A percentile compares a stretch with the other conserved stretches of the same genome.
These are phyloP conservation scores for Berghia stephanieae DNA, from an alignment of 1,140 invertebrate genomes.

Conservation along the genomic window DNA sequence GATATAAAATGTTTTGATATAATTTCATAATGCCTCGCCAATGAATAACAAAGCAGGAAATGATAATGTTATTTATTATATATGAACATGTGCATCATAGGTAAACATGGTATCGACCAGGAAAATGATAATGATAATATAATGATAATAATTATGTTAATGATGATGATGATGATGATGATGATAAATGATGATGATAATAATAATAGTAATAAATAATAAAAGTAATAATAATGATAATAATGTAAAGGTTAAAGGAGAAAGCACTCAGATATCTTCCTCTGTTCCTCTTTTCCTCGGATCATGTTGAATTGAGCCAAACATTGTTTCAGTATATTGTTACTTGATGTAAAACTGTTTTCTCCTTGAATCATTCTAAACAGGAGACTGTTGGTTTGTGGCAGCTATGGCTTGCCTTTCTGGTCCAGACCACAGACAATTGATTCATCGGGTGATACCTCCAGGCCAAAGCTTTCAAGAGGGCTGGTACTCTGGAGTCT, in stretches of 20 bases:
- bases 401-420: slow-evolving; percentile 76
- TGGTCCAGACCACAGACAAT: slow-evolving; percentile 71
- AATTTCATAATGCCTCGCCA: no score
- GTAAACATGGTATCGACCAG: background rate
- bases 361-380: background rate
- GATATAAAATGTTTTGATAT: background rate
- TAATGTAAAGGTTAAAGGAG: no score
- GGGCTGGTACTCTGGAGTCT: slow-evolving; percentile 64
- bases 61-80: background rate
- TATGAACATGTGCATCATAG: background rate
- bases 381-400: slow-evolving; percentile 75
- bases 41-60: no score
- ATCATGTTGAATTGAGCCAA: background rate
- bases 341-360: background rate
- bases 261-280: no score
- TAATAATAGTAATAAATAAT: no score
- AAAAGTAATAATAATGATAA: no score
- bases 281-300: background rate
- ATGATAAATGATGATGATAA: no score
- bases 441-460: slow-evolving; percentile 76
- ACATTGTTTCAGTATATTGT: background rate
- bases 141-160: background rate
- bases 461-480: slow-evolving; percentile 76
- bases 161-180: background rate
- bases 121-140: background rate